Evolutionary conservation across 1,140 invertebrate genomes (phyloP), one percentile per base, ranked within the genome.

Genomic region (Pseudomyrmex concolor): DNA sequence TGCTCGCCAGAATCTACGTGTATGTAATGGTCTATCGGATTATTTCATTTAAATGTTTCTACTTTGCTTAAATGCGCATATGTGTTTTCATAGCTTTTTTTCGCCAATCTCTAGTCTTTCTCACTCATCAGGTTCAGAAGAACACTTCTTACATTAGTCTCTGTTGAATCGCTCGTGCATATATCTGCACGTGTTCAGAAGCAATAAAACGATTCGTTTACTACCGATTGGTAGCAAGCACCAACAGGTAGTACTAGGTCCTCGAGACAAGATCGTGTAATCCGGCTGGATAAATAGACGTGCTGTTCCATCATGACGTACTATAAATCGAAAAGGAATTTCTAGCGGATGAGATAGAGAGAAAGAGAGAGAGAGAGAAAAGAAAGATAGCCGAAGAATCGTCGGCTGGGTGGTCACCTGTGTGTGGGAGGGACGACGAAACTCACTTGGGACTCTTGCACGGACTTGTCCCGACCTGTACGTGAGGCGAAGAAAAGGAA

Each of bases 401-500:
- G 19, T 17, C 54, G 43, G 67, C 25, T 74, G 83, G 86, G 74
- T 89, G 87, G 81, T 71, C 80, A 62, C 72, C 72, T 66, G 54
- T 62, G 81, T 88, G 81, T 88, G 71, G 84, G 80, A 77, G 73
- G 62, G 22, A 67, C 25, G 43, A 55, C 59, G 63, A 67, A 67
- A 63, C 34, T 50, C 19, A 78, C 60, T 34, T 59, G 25, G 57
- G 64, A 57, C 83, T 76, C 25, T 51, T 3, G 34, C 50, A 19
- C 59, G 62, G 74, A 67, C 81, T 74, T 66, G 70, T 74, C 66
- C 62, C 73, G 74, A 81, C 72, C 70, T 62, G 73, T 83, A 54
- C 66, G 86, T 83, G 86, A 89, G 86, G 34, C 34, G 71, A 86
- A 73, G 80, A 84, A 84, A 89, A 88, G 84, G 66, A 83, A 83